Conservation (phyloP, 2,888 invertebrate species). For the Elmis aenea region DNA sequence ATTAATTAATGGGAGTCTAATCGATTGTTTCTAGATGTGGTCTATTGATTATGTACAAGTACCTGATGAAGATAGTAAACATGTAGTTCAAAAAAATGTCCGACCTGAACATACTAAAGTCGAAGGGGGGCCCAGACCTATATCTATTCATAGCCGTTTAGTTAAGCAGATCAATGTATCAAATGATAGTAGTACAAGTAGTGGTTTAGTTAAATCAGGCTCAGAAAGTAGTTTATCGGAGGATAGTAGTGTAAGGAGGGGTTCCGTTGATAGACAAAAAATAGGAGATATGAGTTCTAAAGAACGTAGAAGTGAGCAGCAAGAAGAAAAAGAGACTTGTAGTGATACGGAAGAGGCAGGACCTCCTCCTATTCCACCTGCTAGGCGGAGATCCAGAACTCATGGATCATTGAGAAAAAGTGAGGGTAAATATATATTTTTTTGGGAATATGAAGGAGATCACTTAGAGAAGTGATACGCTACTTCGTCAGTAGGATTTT, state of each 20-base stretch:
- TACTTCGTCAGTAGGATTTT: too few species aligned
- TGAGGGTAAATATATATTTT: conserved; percentile 46
- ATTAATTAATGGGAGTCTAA: too few species aligned
- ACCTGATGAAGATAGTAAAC: conserved; percentile 52
- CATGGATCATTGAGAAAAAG: conserved; percentile 65
- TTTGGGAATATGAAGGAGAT: not conserved
- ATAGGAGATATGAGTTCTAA: conserved; percentile 56
- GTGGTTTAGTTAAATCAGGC: conserved; percentile 70
- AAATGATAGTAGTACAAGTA: conserved; percentile 33
- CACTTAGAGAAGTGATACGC: too few species aligned
- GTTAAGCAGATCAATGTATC: conserved; percentile 80
- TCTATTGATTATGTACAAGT: conserved; percentile 90
- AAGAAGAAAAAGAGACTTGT: conserved; percentile 68
- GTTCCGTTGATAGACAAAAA: conserved; percentile 27
- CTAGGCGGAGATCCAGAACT: conserved; percentile 59
- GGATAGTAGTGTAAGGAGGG: conserved; percentile 52
- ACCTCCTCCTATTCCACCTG: conserved; percentile 49
- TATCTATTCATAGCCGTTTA: conserved; percentile 45
- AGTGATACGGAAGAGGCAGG: conserved; percentile 59
- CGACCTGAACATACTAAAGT: conserved; percentile 17
- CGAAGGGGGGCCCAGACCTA: conserved; percentile 28
- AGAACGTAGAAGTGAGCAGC: conserved; percentile 61
- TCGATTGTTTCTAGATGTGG: conserved; percentile 94
- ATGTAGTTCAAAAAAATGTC: conserved; percentile 39
- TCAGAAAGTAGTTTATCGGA: conserved; percentile 86